Percentiles rank a stretch among this genome's conserved stretches.
These are phyloP conservation scores for Platorchestia sp. DNA, from an alignment of 1,140 invertebrate genomes.

Conservation along the genomic window DNA sequence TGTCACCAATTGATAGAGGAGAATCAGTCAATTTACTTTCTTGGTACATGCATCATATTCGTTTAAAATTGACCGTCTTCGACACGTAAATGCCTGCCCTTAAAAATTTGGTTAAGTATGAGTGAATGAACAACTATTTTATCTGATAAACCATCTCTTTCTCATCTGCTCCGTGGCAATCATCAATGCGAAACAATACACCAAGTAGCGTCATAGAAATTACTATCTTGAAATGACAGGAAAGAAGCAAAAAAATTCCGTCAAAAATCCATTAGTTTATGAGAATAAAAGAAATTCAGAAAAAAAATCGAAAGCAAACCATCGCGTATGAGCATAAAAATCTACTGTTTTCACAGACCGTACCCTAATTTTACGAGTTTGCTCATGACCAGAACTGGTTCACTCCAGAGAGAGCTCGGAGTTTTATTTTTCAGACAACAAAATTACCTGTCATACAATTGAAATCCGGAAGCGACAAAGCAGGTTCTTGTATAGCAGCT, in stretches of 20 bases:
- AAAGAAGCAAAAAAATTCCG: not conserved
- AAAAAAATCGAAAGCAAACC: not conserved
- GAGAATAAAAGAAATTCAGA: not conserved
- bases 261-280: not conserved
- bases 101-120: too few species aligned
- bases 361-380: not conserved
- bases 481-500: not conserved
- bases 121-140: too few species aligned
- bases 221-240: not conserved
- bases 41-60: too few species aligned
- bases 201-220: not conserved
- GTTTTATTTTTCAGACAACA: not conserved
- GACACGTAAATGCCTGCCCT: too few species aligned
- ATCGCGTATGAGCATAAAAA: not conserved
- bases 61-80: too few species aligned
- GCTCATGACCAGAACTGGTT: not conserved
- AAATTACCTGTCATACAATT: not conserved
- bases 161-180: too few species aligned
- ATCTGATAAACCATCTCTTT: too few species aligned
- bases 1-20: too few species aligned
- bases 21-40: too few species aligned
- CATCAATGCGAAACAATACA: too few species aligned
- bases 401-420: not conserved
- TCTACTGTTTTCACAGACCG: not conserved
- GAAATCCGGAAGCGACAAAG: not conserved